Percentiles rank a stretch among this genome's conserved stretches.
Evolutionary conservation across 2,797 vertebrate genomes (phyloP).

Genomic region (Rhyacichthys aspro): DNA sequence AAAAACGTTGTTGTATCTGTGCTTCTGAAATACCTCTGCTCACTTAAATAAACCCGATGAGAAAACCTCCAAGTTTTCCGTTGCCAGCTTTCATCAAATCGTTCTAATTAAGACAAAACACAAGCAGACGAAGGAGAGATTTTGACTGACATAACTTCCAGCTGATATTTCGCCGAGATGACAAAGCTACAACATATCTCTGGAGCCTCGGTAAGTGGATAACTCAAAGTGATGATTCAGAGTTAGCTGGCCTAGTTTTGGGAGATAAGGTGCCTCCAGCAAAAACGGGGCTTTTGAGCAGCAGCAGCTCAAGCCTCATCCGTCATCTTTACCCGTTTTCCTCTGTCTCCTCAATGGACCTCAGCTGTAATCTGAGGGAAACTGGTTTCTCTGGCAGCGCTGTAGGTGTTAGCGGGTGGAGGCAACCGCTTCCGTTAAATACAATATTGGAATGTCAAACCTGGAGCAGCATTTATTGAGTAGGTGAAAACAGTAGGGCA

Average conservation of each 20-base stretch:
- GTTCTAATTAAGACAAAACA: slow-evolving; percentile 23
- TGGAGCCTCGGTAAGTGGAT: not conserved
- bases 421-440: no score
- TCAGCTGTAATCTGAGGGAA: not conserved
- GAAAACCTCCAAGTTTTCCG: slow-evolving; percentile 11
- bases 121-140: slow-evolving; percentile 11
- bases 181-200: not conserved
- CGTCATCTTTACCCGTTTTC: not conserved
- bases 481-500: no score
- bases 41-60: slow-evolving; percentile 23
- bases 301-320: slow-evolving; percentile 1
- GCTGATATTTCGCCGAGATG: slow-evolving; percentile 11
- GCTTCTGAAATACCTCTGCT: slow-evolving; percentile 16
- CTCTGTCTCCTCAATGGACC: slow-evolving; percentile 11
- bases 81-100: slow-evolving; percentile 25
- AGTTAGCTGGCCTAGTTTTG: slow-evolving; percentile 2
- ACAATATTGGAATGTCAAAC: no score
- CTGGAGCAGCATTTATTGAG: no score
- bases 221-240: not conserved
- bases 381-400: no score
- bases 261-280: not conserved
- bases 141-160: slow-evolving; percentile 24
- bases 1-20: slow-evolving; percentile 11
- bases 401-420: no score
- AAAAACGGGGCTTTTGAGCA: slow-evolving; percentile 19